These are phyloP conservation scores for Zygothrica quintamaculata DNA, from an alignment of 2,888 invertebrate genomes.

Conservation along the genomic window DNA sequence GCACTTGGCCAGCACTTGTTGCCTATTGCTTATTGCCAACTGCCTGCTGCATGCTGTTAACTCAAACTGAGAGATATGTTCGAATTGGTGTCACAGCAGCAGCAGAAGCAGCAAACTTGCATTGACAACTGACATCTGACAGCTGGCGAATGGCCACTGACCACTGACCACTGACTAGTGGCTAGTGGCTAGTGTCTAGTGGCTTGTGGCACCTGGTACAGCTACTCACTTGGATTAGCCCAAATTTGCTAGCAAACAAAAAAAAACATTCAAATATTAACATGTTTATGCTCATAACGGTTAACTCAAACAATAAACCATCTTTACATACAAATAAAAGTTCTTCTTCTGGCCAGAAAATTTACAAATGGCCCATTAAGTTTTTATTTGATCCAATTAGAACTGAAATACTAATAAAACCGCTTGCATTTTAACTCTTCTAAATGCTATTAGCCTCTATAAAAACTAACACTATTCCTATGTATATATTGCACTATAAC, in stretches of 20 bases:
- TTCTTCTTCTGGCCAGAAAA: slow-evolving; percentile 20
- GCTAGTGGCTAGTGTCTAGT: background rate
- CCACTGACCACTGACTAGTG: background rate
- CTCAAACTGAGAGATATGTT: slow-evolving; percentile 19
- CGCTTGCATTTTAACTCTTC: background rate
- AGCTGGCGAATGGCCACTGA: slow-evolving; percentile 6
- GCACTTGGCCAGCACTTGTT: slow-evolving; percentile 1
- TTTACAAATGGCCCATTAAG: slow-evolving; percentile 10
- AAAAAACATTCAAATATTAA: slow-evolving; percentile 11
- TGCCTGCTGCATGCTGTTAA: background rate
- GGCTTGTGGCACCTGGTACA: slow-evolving; percentile 4
- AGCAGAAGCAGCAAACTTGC: slow-evolving; percentile 43
- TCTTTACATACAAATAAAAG: slow-evolving; percentile 8
- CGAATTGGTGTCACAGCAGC: slow-evolving; percentile 60
- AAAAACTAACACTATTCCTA: slow-evolving; percentile 8
- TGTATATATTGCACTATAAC: slow-evolving; percentile 25
- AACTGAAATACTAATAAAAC: slow-evolving; percentile 5
- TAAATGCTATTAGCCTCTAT: slow-evolving; percentile 26
- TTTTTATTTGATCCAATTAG: slow-evolving; percentile 20
- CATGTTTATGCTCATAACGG: slow-evolving; percentile 11
- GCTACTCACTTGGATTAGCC: slow-evolving; percentile 48
- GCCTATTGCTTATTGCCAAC: background rate
- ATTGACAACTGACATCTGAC: slow-evolving; percentile 60
- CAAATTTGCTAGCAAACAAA: slow-evolving; percentile 41
- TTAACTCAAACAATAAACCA: slow-evolving; percentile 9